Base-by-base conservation (phyloP, 1,140 invertebrate genomes). In the Aphelinus certus region DNA sequence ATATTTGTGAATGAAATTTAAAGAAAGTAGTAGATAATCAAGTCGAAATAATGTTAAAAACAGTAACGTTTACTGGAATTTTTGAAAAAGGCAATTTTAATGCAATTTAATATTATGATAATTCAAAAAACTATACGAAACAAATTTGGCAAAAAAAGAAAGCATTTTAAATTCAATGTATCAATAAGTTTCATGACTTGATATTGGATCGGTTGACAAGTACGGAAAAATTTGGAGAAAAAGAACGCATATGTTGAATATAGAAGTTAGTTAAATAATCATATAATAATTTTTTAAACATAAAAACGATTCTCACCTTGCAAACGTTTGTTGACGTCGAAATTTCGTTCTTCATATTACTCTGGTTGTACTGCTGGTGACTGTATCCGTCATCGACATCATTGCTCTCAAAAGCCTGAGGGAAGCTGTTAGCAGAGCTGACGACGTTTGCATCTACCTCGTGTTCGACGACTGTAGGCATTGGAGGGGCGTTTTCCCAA, bases 401-500 rank as follows among this genome's bases (percentile, higher is more conserved):
- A 51, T 88, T 86, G 62, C 84, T 88, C 65, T 87, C 89, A 66
- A 90, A 91, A 43, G 88, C 88, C 68, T 88, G 88, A 51, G 89
- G 88, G 47, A 89, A 88, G 76, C 82, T 87, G 72, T 84, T 89
- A 62, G 85, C 85, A 78, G 86, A 90, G 63, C 85, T 88, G n/a
- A 84, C 89, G 47, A 87, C 87, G 64, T 78, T 86, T 56, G 89
- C 89, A 78, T 93, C 92, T 71, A 94, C 93, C 58, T 90, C 89
- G 78, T 93, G 92, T 71, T 94, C 93, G 64, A 93, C 90, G 0
- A 93, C 92, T 7, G 92, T 90, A 6, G 90, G 89, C 88, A 92
- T 90, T 4, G 91, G 88, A 9, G 91, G 90, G 57, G 90, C 90
- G 71, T 89, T 92, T 79, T 95, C 95, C 95, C 95, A 96, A 61